Base-by-base conservation (phyloP, 2,797 vertebrate genomes). In the Platalea minor region DNA sequence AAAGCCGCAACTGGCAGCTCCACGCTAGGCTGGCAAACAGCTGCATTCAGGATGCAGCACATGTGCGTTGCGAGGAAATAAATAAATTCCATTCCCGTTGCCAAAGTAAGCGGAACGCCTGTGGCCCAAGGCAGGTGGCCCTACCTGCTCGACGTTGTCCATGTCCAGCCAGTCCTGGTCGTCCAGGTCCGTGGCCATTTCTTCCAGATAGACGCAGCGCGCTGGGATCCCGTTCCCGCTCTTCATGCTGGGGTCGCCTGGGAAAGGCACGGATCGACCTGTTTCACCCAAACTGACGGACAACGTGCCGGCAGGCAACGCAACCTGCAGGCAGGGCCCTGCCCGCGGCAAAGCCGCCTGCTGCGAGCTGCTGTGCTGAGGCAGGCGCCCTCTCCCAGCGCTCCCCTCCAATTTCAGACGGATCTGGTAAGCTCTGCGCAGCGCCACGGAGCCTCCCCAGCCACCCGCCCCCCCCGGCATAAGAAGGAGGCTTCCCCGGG, bases 161-260 rank as follows among this genome's bases (percentile, higher is more conserved):
- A 99, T 99, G 97, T 99, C 99, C 83, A 99, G 98, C 99, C 99
- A 99, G 98, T 99, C 99, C 98, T 99, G 99, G 63, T 99, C 99
- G 48, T 99, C 99, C 85, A 99, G 98, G 90, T 99, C 99, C 4
- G 98, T 97, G 0, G 99, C 99, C 98, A 99, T 99, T 92, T 99
- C 99, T 91, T 99, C 99, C 97, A 99, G 97, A 90, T 98, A 99
- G 37, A 99, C 99, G 57, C 99, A 99, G 28, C 99, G 99, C 9
- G 98, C 98, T 0, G 99, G 99, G 93, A 99, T 99, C 45, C 99
- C 99, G 87, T 99, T 99, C 59, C 98, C 99, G 8, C 99, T 98
- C 97, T 99, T 99, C 97, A 99, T 97, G 97, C 98, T 99, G 51
- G 99, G 99, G 68, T 99, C 99, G 95, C 99, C 99, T 99, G 80